phyloP scores from a whole-genome alignment of 2,888 invertebrate genomes.

The Heliconius charithonia region DNA sequence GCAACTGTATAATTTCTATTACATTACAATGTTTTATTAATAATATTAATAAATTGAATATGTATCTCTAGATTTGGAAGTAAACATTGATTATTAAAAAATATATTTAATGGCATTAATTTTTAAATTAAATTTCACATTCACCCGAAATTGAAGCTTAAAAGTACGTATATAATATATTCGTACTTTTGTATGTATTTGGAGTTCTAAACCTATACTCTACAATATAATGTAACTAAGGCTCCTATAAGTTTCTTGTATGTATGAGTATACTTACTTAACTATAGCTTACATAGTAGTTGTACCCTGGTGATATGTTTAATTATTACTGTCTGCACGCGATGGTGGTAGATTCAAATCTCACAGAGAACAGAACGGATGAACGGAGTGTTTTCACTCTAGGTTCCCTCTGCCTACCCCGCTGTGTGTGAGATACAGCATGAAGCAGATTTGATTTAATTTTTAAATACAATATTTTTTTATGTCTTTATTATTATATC shows the following conservation, averaged over 20 bases:
- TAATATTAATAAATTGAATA: neutral
- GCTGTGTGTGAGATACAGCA: too few relatives aligned
- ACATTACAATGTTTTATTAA: too few relatives aligned
- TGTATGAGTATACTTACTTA: neutral
- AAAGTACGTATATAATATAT: too few relatives aligned
- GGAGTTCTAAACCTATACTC: neutral
- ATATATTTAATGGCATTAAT: neutral
- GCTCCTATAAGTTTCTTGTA: neutral
- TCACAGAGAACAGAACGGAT: neutral
- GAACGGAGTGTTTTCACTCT: too few relatives aligned
- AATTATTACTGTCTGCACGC: neutral
- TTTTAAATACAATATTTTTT: too few relatives aligned
- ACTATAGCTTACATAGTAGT: neutral
- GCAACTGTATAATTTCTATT: too few relatives aligned
- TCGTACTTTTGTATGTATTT: too few relatives aligned
- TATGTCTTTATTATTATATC: too few relatives aligned
- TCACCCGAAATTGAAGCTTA: too few relatives aligned
- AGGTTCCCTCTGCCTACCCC: too few relatives aligned
- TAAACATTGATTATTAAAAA: neutral
- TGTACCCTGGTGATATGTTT: neutral
- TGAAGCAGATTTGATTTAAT: too few relatives aligned
- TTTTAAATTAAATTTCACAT: too few relatives aligned
- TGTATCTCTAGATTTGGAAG: neutral
- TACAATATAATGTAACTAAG: neutral
- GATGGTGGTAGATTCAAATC: neutral